Evolutionary conservation across 92 coral and sea anemone species (phyloP), one percentile per base, ranked within the genome.

Genomic region (Bergia sp.): DNA sequence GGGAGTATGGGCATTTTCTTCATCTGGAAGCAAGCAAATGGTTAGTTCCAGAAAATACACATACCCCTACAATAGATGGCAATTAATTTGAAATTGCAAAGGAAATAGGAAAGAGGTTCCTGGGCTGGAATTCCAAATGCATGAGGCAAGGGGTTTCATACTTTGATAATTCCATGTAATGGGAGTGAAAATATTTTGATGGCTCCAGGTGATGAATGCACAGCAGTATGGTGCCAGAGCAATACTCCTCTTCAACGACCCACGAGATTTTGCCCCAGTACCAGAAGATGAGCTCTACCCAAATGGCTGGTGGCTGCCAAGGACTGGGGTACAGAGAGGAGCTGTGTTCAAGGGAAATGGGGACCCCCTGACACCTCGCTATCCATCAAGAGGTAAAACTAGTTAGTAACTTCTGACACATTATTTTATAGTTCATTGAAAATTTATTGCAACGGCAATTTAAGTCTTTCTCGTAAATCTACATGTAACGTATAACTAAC

Each of bases 251-350:
- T 96, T 91, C 89, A 96, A 90, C 61, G 98, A 96, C 90, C 98
- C 98, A 11, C 73, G 87, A 43, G 97, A 96, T 91, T 96, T 86
- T 90, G 98, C 97, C 69, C 98, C 98, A 23, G 98, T 91, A 8
- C 95, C 95, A 40, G 95, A 95, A 74, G 88, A 86, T 76, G 94
- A 94, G 61, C 94, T 95, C 8, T 96, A 94, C 82, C 98, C 98
- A 0, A 90, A 93, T 55, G 88, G 94, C 79, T 94, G 97, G 97
- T 96, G 97, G 97, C 90, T 96, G 21, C 98, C 98, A 44, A 89
- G 96, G 88, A 86, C 98, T 85, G 98, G 98, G 23, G 98, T 93
- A 10, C 97, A 96, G 86, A 91, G 98, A 84, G 98, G 98, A 7
- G 95, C 98, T 47, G 94, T 96, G 53, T 83, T 93, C 38, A 86